Conservation (phyloP, 1,140 invertebrate genomes). For the Macrobrachium nipponense region DNA sequence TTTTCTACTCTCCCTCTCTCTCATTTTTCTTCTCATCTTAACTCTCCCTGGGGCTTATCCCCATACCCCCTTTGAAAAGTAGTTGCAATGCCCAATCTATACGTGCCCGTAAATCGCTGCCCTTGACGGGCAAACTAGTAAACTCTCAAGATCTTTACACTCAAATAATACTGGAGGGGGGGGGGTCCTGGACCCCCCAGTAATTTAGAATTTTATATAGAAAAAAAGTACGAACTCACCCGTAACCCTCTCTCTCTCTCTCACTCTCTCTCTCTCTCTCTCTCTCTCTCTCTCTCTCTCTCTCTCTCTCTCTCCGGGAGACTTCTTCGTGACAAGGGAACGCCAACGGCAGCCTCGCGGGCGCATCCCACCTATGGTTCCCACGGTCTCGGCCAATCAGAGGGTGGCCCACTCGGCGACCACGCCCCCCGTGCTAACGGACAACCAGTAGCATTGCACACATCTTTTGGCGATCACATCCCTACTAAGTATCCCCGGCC, state of each 20-base stretch:
- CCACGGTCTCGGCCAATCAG: slow-evolving; percentile 50
- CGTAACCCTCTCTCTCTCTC: slow-evolving; percentile 14
- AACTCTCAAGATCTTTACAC: too few relatives aligned
- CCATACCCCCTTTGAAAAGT: too few relatives aligned
- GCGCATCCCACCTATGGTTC: slow-evolving; percentile 10
- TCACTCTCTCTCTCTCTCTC: slow-evolving; percentile 39
- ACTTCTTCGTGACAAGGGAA: slow-evolving; percentile 21
- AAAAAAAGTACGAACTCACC: too few relatives aligned
- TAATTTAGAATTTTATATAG: too few relatives aligned
- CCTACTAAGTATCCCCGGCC: background rate
- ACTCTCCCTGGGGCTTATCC: background rate
- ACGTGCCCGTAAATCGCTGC: too few relatives aligned
- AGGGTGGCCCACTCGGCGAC: background rate
- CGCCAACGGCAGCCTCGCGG: background rate
- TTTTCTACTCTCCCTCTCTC: slow-evolving; percentile 34
- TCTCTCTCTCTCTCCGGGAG: background rate
- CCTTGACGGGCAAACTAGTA: too few relatives aligned
- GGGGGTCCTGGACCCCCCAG: too few relatives aligned
- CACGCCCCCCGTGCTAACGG: slow-evolving; percentile 23
- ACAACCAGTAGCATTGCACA: slow-evolving; percentile 56
- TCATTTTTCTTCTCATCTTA: slow-evolving; percentile 15
- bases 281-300: slow-evolving; percentile 35
- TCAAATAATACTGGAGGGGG: too few relatives aligned
- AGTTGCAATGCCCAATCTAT: too few relatives aligned
- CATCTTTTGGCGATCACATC: slow-evolving; percentile 10